Base-by-base conservation (phyloP, 37 sponge, comb jelly and placozoan genomes). In the Chondrosia reniformis region DNA sequence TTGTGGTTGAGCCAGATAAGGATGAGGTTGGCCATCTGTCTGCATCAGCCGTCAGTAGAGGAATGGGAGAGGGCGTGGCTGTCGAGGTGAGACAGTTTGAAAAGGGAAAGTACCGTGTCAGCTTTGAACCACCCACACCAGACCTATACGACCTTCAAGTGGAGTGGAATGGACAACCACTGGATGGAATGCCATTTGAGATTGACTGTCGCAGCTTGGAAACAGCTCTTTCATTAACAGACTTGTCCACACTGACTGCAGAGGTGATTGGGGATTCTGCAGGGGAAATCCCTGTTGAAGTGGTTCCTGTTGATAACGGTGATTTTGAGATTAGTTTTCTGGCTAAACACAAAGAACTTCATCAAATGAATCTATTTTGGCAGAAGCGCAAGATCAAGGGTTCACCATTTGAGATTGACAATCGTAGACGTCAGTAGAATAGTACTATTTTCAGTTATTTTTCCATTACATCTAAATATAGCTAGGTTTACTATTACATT, bases 81-180 rank as follows among this genome's bases (percentile, higher is more conserved):
- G 56, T 75, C 0, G 43, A 71, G 6, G 85, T 89, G 30, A 55
- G 55, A 37, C 89, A 84, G 46, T 84, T 59, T 31, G 77, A 81
- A 57, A 33, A 75, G 30, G 89, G 85, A 0, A 80, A 81, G 63
- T 89, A 89, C 75, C 81, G 81, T 66, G 24, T 89, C 19, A 67
- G 81, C 40, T 84, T 89, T 45, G n/a, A 22, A 2, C 89, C 89
- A 0, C 41, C 64, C 24, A 19, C 27, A 15, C 76, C 52, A 15
- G 89, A 89, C 42, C 10, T 74, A 3, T 89, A 79, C 45, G 45
- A 78, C 9, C 34, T 89, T 7, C 75, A 52, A 4, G 79, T 89
- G 41, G 67, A 65, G 25, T 77, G 79, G 82, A 77, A 80, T 45
- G 82, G 79, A 15, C 58, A 49, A 13, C 80, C 84, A 45, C 52